Evolutionary conservation across 2,113 vertebrate species (phyloP).

Genomic region (Gopherus flavomarginatus): DNA sequence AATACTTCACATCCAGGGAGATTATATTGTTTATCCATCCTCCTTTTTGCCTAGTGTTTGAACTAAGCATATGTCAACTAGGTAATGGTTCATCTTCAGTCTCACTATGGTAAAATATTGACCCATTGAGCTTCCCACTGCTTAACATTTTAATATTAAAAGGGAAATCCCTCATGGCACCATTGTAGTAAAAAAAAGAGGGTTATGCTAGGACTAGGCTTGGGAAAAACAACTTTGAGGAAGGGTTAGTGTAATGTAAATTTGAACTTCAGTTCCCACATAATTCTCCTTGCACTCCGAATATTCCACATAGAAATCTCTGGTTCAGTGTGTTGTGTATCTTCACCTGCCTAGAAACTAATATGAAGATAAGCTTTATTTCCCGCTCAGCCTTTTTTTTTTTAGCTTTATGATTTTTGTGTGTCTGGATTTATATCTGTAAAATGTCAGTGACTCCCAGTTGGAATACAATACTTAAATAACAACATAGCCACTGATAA

Average conservation of each 20-base stretch:
- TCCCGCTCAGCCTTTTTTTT: accelerated
- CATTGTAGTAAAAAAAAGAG: not conserved
- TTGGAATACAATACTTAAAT: not conserved
- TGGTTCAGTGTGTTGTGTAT: not conserved
- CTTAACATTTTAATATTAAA: constrained; percentile 27
- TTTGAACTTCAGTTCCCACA: not conserved
- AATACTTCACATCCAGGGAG: not conserved
- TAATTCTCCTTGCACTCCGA: not conserved
- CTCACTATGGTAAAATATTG: constrained; percentile 28
- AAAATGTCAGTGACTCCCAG: constrained; percentile 40
- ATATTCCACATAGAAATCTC: constrained; percentile 33
- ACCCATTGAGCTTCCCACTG: constrained; percentile 3
- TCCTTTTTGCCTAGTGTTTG: constrained; percentile 30
- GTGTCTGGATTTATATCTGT: constrained; percentile 26
- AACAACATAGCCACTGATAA: not conserved
- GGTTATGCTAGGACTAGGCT: not conserved
- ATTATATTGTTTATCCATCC: not conserved
- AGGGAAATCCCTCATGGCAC: not conserved
- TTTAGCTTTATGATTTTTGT: constrained; percentile 15
- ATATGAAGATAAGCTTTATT: constrained; percentile 33
- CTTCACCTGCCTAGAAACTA: constrained; percentile 29
- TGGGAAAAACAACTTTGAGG: not conserved
- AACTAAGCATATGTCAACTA: not conserved
- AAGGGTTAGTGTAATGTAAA: not conserved
- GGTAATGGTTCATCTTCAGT: not conserved